Evolutionary conservation across 1,140 invertebrate species (phyloP), one percentile per base, ranked within the genome.

Genomic region (Pseudomyrmex gracilis): DNA sequence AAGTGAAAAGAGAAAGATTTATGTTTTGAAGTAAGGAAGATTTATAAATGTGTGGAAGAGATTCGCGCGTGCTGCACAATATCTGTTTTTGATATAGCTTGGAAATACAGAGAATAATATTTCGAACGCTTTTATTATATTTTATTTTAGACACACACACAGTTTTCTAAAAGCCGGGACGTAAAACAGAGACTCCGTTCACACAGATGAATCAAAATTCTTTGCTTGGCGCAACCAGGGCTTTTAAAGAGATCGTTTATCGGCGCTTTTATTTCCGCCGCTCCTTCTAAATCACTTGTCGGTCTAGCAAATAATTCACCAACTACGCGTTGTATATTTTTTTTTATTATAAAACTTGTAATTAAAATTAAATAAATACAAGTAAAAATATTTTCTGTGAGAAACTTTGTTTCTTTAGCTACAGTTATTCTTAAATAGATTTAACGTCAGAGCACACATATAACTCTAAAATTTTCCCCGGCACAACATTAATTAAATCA

Each of bases 161-260:
- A 80, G 8, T 85, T 89, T 86, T 61, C 78, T 83, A 80, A 82
- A 68, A 80, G 53, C 43, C 67, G 47, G 76, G 77, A 84, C 82
- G 82, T 86, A 84, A 83, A 91, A 92, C 90, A 91, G 87, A 82
- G 87, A 34, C 22, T 22, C 84, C 87, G 91, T 92, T 92, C 90
- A 92, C 89, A 92, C 85, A 74, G 66, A 73, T 47, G 83, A 90
- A 91, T 91, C 83, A 83, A 92, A 89, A 89, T 87, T 83, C 84
- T 57, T 17, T 34, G 5, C 34, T 20, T 70, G 64, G 24, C 55
- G 57, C 73, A 74, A 73, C 34, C 58, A 73, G 10, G 17, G 15
- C 58, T 82, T 88, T 82, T 74, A 83, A 80, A 73, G 64, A 70
- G 53, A 60, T 68, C 73, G 80, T 80, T 83, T 78, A 68, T 68